Evolutionary conservation across 2,797 vertebrate genomes (phyloP), one percentile per base, ranked within the genome.

Genomic region (Darevskia nairensis): DNA sequence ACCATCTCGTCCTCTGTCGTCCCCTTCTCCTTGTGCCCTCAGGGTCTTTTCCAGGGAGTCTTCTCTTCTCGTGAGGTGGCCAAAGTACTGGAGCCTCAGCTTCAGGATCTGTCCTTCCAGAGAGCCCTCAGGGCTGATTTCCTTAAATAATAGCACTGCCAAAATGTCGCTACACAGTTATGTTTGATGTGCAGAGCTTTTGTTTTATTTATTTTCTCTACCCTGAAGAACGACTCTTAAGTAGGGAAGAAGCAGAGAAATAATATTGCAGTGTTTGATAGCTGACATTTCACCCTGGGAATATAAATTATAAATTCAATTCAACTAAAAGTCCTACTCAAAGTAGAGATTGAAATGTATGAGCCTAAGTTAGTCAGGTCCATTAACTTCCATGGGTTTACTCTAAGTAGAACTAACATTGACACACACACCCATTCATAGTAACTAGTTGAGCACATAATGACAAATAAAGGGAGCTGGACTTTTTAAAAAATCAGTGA

Each of bases 121-220:
- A 41, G 5, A 41, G 39, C 39, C 5, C 39, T 41, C 39, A 41
- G 39, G 39, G 39, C 39, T 41, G 39, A 41, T 41, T 41, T 41
- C 39, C 39, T 41, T 86, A 21, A 87, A 86, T 27, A 90, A 88
- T 4, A 59, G n/a, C 17, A 72, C 44, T 91, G 82, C 50, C 72
- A 66, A 32, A 88, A 88, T 88, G 35, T 84, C 59, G 82, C 8
- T 91, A 81, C 68, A 88, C 68, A 88, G 89, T 78, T 35, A 86
- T 32, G 41, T 76, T 86, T 75, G 35, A 89, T 89, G 76, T 89
- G 78, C 79, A 91, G 92, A 86, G 44, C 1, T 85, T 88, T 88
- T 90, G 75, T 80, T 90, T 15, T 46, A 68, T 13, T 15, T 35
- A 61, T 23, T 8, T 74, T 84, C 32, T 19, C 21, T 68, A 68